Base-by-base conservation (phyloP, 2,888 invertebrate species). In the Trichopoda pennipes region DNA sequence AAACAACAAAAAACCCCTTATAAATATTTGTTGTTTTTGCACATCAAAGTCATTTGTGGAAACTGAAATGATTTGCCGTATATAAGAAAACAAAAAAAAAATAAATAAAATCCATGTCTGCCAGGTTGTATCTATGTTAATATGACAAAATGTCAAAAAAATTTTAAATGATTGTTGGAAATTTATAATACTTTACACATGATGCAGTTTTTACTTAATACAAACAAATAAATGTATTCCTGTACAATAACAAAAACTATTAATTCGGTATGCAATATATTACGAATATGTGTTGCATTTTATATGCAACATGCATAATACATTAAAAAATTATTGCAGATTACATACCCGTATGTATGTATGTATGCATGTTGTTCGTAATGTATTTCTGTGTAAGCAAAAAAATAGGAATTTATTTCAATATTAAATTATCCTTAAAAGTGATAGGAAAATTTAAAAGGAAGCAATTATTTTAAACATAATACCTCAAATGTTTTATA, bases 91-190 rank as follows among this genome's bases (percentile, higher is more conserved):
- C n/a, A n/a, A n/a, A n/a, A n/a, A n/a, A n/a, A n/a, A n/a, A n/a
- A n/a, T n/a, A n/a, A n/a, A n/a, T n/a, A 14, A 21, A 42, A 6
- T 51, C 23, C 16, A 38, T 58, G 49, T 49, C 58, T 58, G 56
- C 2, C 56, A 55, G 49, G 23, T 17, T 49, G 23, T 56, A 35
- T 64, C 64, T 38, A 49, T 38, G 64, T 53, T 68, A 42, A 55
- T 35, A 70, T 72, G 80, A 81, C 76, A 81, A 74, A 60, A 74
- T 75, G 78, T 81, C 74, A 78, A 69, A 78, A n/a, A 78, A 32
- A 66, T 63, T 74, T 81, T 17, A 77, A 70, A 63, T 70, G 35
- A 63, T 63, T 76, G 44, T 23, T 60, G 21, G 32, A 60, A 60
- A 53, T 42, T 51, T 32, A 60, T 68, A 47, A 70, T 42, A 63